Conservation (phyloP, 2,797 vertebrate species). For the Tokudaia muenninki region DNA sequence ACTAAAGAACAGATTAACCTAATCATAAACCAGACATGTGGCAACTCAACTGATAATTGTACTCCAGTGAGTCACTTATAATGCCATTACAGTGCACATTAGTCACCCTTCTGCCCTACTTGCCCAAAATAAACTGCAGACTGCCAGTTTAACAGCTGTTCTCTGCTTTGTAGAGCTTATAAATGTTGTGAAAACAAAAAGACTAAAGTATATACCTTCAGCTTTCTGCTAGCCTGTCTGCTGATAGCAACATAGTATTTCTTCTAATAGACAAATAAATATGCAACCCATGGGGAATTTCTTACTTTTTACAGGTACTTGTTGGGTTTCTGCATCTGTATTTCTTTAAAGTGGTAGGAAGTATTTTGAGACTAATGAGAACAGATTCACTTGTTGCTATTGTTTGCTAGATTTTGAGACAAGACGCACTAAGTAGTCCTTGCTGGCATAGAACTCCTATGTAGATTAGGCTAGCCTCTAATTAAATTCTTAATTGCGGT, state of each 20-base stretch:
- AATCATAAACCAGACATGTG: slow-evolving; percentile 74
- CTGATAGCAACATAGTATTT: slow-evolving; percentile 1
- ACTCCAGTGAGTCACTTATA: slow-evolving; percentile 77
- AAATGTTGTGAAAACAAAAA: slow-evolving; percentile 76
- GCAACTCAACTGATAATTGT: slow-evolving; percentile 65
- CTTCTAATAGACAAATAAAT: slow-evolving; percentile 50
- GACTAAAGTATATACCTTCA: slow-evolving; percentile 47
- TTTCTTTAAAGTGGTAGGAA: neutral
- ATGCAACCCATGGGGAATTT: neutral
- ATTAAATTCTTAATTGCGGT: neutral
- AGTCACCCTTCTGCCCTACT: slow-evolving; percentile 73
- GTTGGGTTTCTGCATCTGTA: slow-evolving; percentile 3
- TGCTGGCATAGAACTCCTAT: neutral
- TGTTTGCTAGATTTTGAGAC: neutral
- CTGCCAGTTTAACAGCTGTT: slow-evolving; percentile 73
- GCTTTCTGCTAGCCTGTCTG: slow-evolving; percentile 29
- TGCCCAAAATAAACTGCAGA: slow-evolving; percentile 76
- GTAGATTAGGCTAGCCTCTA: neutral
- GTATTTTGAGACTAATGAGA: neutral
- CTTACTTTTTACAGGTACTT: slow-evolving; percentile 49
- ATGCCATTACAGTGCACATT: slow-evolving; percentile 66
- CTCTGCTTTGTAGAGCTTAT: slow-evolving; percentile 47
- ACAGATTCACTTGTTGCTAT: neutral
- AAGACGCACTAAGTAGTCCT: neutral
- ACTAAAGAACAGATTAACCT: slow-evolving; percentile 69